Evolutionary conservation across 2,888 invertebrate species (phyloP).

Genomic region (Alviniconcha strummeri): DNA sequence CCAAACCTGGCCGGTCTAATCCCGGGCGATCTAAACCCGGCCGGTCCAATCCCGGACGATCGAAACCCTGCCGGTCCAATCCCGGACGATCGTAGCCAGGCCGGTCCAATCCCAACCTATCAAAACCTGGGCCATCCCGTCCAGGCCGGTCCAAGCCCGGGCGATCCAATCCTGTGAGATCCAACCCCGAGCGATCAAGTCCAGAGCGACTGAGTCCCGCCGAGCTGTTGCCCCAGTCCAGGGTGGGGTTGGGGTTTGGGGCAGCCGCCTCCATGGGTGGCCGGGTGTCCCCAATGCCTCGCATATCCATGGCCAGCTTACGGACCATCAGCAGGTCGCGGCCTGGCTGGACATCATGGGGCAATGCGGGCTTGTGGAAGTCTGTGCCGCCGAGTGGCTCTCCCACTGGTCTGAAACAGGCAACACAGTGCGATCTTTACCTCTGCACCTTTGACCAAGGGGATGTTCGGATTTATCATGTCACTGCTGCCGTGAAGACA

Average conservation of each 20-base stretch:
- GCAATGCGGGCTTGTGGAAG: neutral
- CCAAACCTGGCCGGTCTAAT: neutral
- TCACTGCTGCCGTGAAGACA: no score
- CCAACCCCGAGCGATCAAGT: neutral
- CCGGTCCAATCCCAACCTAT: neutral
- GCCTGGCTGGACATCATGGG: neutral
- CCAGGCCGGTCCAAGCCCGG: neutral
- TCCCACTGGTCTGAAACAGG: neutral
- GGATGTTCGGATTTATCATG: no score
- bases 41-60: neutral
- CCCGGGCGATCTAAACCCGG: neutral
- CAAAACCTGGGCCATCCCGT: neutral
- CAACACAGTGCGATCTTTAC: neutral
- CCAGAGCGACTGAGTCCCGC: neutral
- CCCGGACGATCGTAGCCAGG: neutral
- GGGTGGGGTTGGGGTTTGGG: neutral
- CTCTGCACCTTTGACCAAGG: no score
- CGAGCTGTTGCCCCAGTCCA: neutral
- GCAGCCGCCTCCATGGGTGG: neutral
- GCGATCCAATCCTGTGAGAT: neutral
- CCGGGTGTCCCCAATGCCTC: neutral
- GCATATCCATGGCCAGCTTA: neutral
- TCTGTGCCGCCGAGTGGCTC: neutral
- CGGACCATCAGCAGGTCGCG: neutral
- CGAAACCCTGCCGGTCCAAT: neutral